These are phyloP conservation scores for Gasteruption jaculator DNA, from an alignment of 2,888 invertebrate genomes.

Conservation along the genomic window DNA sequence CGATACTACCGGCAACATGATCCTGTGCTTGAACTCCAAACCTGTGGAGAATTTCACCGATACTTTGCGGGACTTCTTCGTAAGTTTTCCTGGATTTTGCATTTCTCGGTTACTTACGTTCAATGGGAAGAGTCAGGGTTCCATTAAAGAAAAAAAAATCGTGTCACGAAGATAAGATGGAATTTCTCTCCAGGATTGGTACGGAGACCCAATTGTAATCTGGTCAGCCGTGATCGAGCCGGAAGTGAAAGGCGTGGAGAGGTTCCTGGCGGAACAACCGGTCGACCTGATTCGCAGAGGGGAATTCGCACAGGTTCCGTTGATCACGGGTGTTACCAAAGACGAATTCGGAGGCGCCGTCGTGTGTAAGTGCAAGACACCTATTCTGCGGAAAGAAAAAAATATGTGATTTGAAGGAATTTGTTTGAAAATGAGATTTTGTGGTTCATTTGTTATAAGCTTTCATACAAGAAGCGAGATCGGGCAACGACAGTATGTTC, in stretches of 20 bases:
- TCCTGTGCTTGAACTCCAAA: slow-evolving; percentile 59
- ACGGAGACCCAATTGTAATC: slow-evolving; percentile 54
- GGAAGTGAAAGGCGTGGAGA: slow-evolving; percentile 61
- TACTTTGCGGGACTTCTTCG: slow-evolving; percentile 21
- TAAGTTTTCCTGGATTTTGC: slow-evolving; percentile 20
- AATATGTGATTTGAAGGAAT: too few species aligned
- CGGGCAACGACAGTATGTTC: slow-evolving; percentile 49
- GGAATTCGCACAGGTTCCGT: slow-evolving; percentile 60
- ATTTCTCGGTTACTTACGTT: too few species aligned
- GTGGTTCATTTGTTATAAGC: slow-evolving; percentile 20
- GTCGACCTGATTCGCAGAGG: slow-evolving; percentile 57
- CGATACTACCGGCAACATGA: slow-evolving; percentile 53
- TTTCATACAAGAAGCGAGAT: slow-evolving; percentile 18
- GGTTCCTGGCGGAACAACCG: slow-evolving; percentile 64
- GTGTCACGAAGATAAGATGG: too few species aligned
- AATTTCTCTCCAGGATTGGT: slow-evolving; percentile 53
- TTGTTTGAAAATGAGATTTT: too few species aligned
- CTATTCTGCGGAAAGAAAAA: too few species aligned
- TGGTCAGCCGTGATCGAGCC: slow-evolving; percentile 66
- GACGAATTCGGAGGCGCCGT: slow-evolving; percentile 65
- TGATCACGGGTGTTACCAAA: slow-evolving; percentile 63
- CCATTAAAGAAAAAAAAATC: too few species aligned
- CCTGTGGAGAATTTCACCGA: slow-evolving; percentile 22
- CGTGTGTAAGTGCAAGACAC: slow-evolving; percentile 53
- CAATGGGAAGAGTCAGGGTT: too few species aligned